Evolutionary conservation across 2,113 vertebrate genomes (phyloP).

Genomic region (Anguilla japonica): DNA sequence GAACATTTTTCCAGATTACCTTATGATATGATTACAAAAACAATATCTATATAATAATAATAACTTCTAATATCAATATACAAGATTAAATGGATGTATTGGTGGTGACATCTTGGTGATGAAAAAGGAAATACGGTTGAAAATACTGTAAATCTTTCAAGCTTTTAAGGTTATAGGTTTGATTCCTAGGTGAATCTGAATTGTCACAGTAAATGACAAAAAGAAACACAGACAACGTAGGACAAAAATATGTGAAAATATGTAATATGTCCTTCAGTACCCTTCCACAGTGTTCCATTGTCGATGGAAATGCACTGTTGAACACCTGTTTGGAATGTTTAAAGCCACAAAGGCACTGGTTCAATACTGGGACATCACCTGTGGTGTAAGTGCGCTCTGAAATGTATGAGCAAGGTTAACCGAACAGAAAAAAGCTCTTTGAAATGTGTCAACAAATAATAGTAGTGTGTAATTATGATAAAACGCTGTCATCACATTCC

Average conservation of each 20-base stretch:
- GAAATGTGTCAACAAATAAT: slow-evolving; percentile 5
- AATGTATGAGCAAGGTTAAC: background rate
- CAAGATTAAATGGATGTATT: background rate
- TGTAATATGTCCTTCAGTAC: background rate
- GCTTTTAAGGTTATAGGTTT: background rate
- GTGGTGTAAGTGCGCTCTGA: background rate
- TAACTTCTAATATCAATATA: background rate
- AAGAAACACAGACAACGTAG: too few species aligned
- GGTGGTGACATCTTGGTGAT: background rate
- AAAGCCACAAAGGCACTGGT: background rate
- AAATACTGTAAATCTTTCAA: background rate
- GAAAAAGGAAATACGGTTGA: background rate
- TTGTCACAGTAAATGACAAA: background rate
- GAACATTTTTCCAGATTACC: background rate
- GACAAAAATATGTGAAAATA: too few species aligned
- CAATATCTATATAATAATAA: background rate
- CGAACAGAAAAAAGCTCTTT: background rate
- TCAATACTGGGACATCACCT: background rate
- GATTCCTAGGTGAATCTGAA: background rate
- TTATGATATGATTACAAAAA: too few species aligned
- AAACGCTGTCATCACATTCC: background rate
- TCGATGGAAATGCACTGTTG: background rate
- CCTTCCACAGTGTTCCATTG: background rate
- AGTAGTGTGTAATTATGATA: background rate
- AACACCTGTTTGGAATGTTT: background rate